phyloP scores from a whole-genome alignment of 2,113 vertebrate genomes.

The Bubalus kerabau region DNA sequence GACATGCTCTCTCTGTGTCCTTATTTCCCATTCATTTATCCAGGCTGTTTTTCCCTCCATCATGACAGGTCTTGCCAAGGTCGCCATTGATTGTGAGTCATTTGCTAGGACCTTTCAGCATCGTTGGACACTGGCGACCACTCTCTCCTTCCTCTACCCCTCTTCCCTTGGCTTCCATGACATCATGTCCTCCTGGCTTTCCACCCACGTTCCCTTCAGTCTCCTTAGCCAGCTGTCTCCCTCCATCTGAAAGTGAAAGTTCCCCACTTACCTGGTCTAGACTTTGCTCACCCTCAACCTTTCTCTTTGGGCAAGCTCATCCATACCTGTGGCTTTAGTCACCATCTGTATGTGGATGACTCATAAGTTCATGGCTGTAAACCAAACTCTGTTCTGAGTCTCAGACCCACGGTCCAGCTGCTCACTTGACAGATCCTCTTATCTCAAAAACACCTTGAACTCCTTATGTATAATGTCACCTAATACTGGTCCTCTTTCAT shows the following conservation, averaged over 20 bases:
- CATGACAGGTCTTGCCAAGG: neutral
- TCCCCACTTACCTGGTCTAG: neutral
- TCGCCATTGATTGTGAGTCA: neutral
- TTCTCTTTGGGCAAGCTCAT: neutral
- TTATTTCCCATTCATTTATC: neutral
- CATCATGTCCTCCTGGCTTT: neutral
- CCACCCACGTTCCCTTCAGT: neutral
- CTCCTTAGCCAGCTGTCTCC: neutral
- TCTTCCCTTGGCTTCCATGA: neutral
- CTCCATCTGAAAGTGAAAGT: neutral
- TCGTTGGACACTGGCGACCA: neutral
- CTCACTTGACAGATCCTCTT: neutral
- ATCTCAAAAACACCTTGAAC: neutral
- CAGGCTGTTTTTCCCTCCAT: neutral
- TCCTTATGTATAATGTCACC: no score
- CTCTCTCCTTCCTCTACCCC: neutral
- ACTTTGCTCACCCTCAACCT: neutral
- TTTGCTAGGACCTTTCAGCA: neutral
- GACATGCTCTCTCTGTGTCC: neutral
- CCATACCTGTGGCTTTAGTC: neutral
- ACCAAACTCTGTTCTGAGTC: neutral
- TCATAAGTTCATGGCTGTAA: neutral
- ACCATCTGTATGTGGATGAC: rapidly evolving
- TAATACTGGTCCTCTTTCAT: neutral
- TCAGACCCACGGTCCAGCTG: neutral